These are phyloP conservation scores for Drosophila parvula DNA, from an alignment of 1,140 invertebrate genomes.

Conservation along the genomic window DNA sequence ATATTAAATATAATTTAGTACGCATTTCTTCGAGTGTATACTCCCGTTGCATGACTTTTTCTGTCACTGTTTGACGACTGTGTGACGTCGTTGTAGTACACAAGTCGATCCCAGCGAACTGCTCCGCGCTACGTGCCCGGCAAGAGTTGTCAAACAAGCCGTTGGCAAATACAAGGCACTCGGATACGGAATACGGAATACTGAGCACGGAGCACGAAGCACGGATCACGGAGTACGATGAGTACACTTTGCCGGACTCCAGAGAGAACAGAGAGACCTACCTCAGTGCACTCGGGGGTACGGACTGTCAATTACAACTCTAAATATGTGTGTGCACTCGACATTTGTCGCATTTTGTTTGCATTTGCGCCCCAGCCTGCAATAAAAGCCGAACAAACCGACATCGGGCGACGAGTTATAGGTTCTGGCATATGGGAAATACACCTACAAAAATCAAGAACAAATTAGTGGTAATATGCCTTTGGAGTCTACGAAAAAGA, in stretches of 20 bases:
- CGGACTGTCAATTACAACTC: slow-evolving; percentile 58
- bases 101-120: slow-evolving; percentile 69
- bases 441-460: not conserved
- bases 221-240: slow-evolving; percentile 10
- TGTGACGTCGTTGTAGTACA: slow-evolving; percentile 68
- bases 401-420: slow-evolving; percentile 55
- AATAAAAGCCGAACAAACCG: slow-evolving; percentile 71
- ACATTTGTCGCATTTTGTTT: slow-evolving; percentile 75
- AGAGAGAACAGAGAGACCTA: slow-evolving; percentile 28
- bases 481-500: no score
- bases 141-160: slow-evolving; percentile 75
- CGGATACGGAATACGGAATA: slow-evolving; percentile 13
- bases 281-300: slow-evolving; percentile 29
- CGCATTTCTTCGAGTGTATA: slow-evolving; percentile 4
- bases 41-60: slow-evolving; percentile 20
- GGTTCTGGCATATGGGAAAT: slow-evolving; percentile 41
- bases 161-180: slow-evolving; percentile 55
- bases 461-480: not conserved
- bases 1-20: not conserved
- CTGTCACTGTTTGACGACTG: slow-evolving; percentile 67
- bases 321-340: slow-evolving; percentile 51
- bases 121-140: slow-evolving; percentile 74
- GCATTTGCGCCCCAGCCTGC: slow-evolving; percentile 72
- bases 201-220: slow-evolving; percentile 6
- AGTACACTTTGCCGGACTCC: slow-evolving; percentile 32